Evolutionary conservation across 2,113 vertebrate genomes (phyloP), one percentile per base, ranked within the genome.

Genomic region (Anarrhichthys ocellatus): DNA sequence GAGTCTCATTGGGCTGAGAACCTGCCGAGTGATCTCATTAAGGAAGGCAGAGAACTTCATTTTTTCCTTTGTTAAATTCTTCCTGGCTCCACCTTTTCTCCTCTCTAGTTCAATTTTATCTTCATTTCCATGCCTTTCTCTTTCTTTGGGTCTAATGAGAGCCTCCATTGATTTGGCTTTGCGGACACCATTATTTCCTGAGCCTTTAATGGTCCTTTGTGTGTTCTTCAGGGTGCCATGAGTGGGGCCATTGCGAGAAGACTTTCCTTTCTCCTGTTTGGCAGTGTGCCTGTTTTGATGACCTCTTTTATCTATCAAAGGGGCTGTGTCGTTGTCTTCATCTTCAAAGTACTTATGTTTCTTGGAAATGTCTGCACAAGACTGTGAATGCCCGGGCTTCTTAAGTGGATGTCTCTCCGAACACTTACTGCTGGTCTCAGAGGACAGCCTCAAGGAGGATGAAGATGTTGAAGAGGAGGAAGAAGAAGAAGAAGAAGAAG

Each of bases 11-110:
- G 96, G 95, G 81, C 96, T 97, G 50, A 97, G 90, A 27, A 97
- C 95, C 86, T 96, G 96, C 4, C 90, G 85, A 5, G 96, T 97
- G 75, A 96, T 96, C 85, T 96, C 96, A 66, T 96, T 95, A 17
- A 97, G 92, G 79, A 97, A 96, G 4, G 93, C 93, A 5, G 96
- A 96, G 76, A 97, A 96, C 73, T 94, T 94, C 27, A 88, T 89
- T 89, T 96, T 96, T 78, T 96, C 95, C 72, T 94, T 94, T 48
- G 90, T 72, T 18, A 95, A 76, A 78, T 91, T 92, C 78, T 93
- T 91, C 38, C 3, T 90, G 34, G 88, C 91, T 52, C 93, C 92
- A 11, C 68, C 77, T 76, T 88, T 94, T 58, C 40, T 91, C 38
- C 9, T 89, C n/a, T 88, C 87, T 17, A 75, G n/a, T 44, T 93